phyloP scores from a whole-genome alignment of 2,888 invertebrate species.

The Eupithecia centaureata region DNA sequence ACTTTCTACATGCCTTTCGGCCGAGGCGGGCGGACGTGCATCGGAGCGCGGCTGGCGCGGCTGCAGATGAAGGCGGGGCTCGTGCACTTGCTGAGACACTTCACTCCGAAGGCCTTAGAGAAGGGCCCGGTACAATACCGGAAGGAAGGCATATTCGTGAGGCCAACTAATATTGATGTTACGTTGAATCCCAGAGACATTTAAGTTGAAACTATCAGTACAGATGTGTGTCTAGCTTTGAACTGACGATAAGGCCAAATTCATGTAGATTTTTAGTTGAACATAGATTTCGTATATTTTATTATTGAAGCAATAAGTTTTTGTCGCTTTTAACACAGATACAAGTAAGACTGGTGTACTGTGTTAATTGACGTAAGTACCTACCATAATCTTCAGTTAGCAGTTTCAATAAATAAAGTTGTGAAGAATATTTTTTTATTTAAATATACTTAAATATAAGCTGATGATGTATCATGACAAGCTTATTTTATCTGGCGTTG shows the following conservation, averaged over 20 bases:
- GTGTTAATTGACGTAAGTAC: no score
- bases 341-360: not conserved
- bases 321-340: no score
- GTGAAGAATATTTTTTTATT: no score
- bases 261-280: not conserved
- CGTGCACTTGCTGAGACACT: conserved; percentile 27
- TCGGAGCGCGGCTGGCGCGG: conserved; percentile 46
- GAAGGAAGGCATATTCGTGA: conserved; percentile 27
- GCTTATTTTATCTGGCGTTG: not conserved
- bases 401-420: no score
- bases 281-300: not conserved
- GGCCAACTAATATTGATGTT: conserved; percentile 27
- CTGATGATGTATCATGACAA: no score
- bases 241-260: not conserved
- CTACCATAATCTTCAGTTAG: no score
- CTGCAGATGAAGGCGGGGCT: conserved; percentile 35
- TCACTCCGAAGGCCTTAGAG: conserved; percentile 23
- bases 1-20: conserved; percentile 62
- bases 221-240: not conserved
- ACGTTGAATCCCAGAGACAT: conserved; percentile 24
- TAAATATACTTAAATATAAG: no score
- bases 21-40: conserved; percentile 57
- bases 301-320: no score
- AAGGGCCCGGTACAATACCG: conserved; percentile 15
- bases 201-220: not conserved